These are phyloP conservation scores for Melipona beecheii DNA, from an alignment of 2,888 invertebrate genomes.

Conservation along the genomic window DNA sequence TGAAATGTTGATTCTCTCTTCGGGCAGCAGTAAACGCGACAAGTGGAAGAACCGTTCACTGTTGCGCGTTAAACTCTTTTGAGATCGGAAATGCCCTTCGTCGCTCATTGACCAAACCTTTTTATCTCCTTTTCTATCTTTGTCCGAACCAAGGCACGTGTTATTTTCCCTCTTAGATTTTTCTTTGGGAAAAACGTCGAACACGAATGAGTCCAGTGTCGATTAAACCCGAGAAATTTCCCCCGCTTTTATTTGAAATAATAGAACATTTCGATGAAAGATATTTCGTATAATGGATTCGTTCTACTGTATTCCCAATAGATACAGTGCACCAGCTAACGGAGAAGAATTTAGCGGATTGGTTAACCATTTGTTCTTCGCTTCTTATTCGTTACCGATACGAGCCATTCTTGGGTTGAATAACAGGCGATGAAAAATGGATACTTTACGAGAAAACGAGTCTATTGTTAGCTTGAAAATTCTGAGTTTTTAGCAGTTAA, in stretches of 20 bases:
- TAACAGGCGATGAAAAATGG: constrained; percentile 4
- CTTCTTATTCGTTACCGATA: not conserved
- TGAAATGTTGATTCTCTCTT: constrained; percentile 50
- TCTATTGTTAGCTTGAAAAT: not conserved
- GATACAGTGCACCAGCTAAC: not conserved
- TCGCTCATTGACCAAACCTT: constrained; percentile 57
- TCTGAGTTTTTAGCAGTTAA: not conserved
- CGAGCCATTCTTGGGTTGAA: not conserved
- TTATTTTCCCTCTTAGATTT: constrained; percentile 51
- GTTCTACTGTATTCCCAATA: constrained; percentile 4
- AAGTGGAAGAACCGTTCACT: constrained; percentile 48
- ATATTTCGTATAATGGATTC: constrained; percentile 4
- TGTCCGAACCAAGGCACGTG: constrained; percentile 30
- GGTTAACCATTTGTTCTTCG: constrained; percentile 2
- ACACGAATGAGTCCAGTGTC: constrained; percentile 20
- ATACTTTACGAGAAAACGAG: not conserved
- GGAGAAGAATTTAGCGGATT: constrained; percentile 6
- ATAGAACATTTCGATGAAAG: constrained; percentile 26
- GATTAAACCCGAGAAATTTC: constrained; percentile 48
- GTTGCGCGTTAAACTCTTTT: constrained; percentile 53
- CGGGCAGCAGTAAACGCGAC: constrained; percentile 57
- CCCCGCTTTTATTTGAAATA: constrained; percentile 14
- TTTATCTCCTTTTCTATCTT: not conserved
- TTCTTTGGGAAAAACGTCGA: constrained; percentile 19
- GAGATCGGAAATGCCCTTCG: constrained; percentile 56